phyloP scores from a whole-genome alignment of 1,140 invertebrate genomes.

The Zaprionus tsacasi region DNA sequence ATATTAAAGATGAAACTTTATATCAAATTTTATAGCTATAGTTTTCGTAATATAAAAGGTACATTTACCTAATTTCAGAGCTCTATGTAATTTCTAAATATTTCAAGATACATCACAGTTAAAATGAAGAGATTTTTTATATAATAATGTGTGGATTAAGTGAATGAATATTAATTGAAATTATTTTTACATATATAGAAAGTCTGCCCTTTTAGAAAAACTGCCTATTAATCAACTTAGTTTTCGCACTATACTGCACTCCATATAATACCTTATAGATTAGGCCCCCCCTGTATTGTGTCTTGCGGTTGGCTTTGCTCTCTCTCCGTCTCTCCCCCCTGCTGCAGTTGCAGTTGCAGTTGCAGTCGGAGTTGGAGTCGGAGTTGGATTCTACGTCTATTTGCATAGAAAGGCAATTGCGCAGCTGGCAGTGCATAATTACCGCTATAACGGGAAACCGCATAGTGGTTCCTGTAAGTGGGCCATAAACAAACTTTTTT shows the following conservation, averaged over 20 bases:
- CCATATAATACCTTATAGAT: not conserved
- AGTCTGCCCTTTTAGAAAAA: too few relatives aligned
- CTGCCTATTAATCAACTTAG: not conserved
- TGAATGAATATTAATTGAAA: too few relatives aligned
- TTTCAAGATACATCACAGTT: too few relatives aligned
- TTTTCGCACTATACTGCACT: not conserved
- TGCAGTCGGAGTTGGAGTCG: constrained; percentile 8
- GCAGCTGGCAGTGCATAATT: constrained; percentile 69
- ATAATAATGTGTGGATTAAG: too few relatives aligned
- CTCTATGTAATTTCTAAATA: too few relatives aligned
- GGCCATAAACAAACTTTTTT: constrained; percentile 72
- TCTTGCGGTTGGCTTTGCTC: not conserved
- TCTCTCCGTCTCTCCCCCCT: not conserved
- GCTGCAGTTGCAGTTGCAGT: not conserved
- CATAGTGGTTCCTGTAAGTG: constrained; percentile 65
- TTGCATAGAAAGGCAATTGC: constrained; percentile 64
- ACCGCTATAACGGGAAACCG: constrained; percentile 58
- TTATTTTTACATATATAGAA: too few relatives aligned
- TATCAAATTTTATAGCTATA: not conserved
- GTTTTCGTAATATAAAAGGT: not conserved
- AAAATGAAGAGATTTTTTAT: too few relatives aligned
- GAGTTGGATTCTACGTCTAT: constrained; percentile 20
- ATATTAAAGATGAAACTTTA: not conserved
- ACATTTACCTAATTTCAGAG: too few relatives aligned
- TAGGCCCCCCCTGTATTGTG: not conserved